Evolutionary conservation across 2,888 invertebrate genomes (phyloP), one percentile per base, ranked within the genome.

Genomic region (Callyntrura guangdongensis): DNA sequence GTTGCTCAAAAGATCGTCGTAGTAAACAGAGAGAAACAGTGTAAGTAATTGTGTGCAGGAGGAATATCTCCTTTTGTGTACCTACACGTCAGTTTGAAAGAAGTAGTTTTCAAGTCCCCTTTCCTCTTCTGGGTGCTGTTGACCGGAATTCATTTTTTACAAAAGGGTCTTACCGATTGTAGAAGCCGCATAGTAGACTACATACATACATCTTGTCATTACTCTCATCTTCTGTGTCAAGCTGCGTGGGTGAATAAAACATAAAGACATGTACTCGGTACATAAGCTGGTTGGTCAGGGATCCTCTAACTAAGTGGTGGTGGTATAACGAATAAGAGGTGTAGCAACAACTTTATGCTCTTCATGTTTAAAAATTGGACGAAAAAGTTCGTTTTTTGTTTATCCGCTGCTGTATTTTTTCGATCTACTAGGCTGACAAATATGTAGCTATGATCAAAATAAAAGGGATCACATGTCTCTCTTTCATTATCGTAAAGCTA

Each of bases 61-160:
- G 17, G 20, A 27, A 4, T 49, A 49, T 61, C n/a, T n/a, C n/a
- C n/a, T n/a, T n/a, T n/a, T n/a, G 22, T 61, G 64, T 67, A 36
- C 12, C 12, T 72, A 20, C 22, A 64, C 12, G 12, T 4, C 79
- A 79, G 14, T 79, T 53, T 81, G 56, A 36, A 56, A 81, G 59
- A 59, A 36, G 59, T 74, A 27, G 22, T 81, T 81, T 74, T 49
- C 25, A 67, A 74, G 74, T 49, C 74, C 64, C 61, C 14, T 82
- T 22, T 82, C 47, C 27, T 82, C 82, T 61, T 82, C 61, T 61
- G 64, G 82, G 64, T 88, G 88, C 69, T 83, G 89, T 74, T 89
- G 74, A 74, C 74, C 74, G 74, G 74, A 88, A 67, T 88, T 88
- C 82, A 6, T 86, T 87, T 87, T 81, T 59, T 59, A 17, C 22